A percentile compares a stretch with the other conserved stretches of the same genome.
Evolutionary conservation across 2,113 vertebrate genomes (phyloP).

Genomic region (Coturnix japonica): DNA sequence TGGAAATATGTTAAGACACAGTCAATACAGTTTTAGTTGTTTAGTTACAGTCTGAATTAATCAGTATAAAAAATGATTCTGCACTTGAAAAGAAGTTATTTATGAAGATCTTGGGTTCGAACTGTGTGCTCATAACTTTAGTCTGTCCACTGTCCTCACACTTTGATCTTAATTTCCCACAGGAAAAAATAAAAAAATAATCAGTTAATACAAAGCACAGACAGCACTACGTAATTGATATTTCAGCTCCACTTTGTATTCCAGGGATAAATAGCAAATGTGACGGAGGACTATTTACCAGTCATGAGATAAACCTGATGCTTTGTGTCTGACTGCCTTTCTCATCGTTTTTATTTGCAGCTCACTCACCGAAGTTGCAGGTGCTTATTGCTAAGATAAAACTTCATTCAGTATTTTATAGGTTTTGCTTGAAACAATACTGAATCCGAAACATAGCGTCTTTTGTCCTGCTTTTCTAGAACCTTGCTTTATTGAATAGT

Average conservation of each 20-base stretch:
- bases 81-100: background rate
- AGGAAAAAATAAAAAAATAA: background rate
- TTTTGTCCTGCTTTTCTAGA: background rate
- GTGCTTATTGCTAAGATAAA: background rate
- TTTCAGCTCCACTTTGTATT: fast-evolving
- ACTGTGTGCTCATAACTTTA: background rate
- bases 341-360: background rate
- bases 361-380: background rate
- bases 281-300: background rate
- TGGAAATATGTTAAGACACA: background rate
- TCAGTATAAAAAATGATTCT: background rate
- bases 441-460: background rate
- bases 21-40: background rate
- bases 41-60: background rate
- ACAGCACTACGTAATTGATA: background rate
- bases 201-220: background rate
- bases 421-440: background rate
- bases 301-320: background rate
- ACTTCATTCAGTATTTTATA: background rate
- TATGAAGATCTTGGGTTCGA: background rate
- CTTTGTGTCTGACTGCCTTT: background rate
- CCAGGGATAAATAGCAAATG: background rate
- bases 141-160: background rate
- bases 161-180: background rate
- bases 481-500: background rate